Base-by-base conservation (phyloP, 2,888 invertebrate species). In the Torymus aiolomorphi region DNA sequence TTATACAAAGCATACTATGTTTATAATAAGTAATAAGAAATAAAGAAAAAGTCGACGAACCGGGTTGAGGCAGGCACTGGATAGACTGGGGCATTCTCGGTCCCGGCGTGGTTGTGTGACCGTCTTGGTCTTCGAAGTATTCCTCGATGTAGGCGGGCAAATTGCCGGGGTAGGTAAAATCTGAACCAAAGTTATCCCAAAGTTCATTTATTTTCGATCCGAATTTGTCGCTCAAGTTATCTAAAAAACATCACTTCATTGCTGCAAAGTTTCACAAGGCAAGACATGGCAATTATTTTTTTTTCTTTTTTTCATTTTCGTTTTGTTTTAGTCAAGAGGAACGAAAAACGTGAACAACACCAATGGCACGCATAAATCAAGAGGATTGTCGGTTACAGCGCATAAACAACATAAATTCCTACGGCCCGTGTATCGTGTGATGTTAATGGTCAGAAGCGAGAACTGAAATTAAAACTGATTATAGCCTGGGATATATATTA, bases 61-160 rank as follows among this genome's bases (percentile, higher is more conserved):
- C 96, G 2, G 97, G 97, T 88, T 95, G 92, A 12, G 97, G 97
- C 84, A 96, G 91, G 88, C 97, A 97, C 85, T 95, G 95, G 62
- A 90, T 83, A 16, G 83, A 86, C 85, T 95, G 82, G 24, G 84
- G 85, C 16, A 84, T 73, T 16, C 84, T 81, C 61, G 84, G 84
- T 78, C 85, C 84, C 61, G 87, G 84, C 42, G 84, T 74, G 4
- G 86, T 86, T 51, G 83, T 90, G 71, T 90, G 89, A 61, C 88
- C 89, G 59, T 92, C 92, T 83, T 93, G 92, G 83, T 94, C 94
- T 86, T 95, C 95, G 79, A 94, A 93, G 86, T 95, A 95, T 86
- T 95, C 95, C 86, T 95, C 95, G 83, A 94, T 92, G 86, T 94
- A 95, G 18, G 94, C 92, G 12, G 94, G 94, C 83, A 94, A 91